phyloP scores from a whole-genome alignment of 2,888 invertebrate genomes.

The Pollenia griseotomentosa region DNA sequence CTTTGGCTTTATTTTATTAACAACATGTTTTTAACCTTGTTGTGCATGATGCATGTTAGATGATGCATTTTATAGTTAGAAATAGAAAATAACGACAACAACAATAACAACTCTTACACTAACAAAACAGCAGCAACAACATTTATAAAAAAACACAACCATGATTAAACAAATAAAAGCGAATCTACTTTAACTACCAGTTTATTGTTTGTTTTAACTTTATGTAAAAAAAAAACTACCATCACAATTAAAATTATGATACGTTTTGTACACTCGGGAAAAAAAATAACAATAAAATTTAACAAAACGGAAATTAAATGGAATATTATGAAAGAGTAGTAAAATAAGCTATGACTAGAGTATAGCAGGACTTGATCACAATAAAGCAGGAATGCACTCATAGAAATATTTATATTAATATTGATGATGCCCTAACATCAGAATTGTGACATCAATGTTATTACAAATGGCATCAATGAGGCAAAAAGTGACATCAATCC shows the following conservation, averaged over 20 bases:
- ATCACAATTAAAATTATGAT: constrained; percentile 55
- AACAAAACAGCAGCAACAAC: constrained; percentile 6
- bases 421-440: too few species aligned
- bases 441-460: too few species aligned
- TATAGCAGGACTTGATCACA: not conserved
- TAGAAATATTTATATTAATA: too few species aligned
- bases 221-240: not conserved
- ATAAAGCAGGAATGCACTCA: not conserved
- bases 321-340: too few species aligned
- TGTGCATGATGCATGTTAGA: constrained; percentile 68
- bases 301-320: not conserved
- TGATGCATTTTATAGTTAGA: constrained; percentile 73
- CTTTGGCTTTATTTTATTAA: constrained; percentile 52
- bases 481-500: too few species aligned
- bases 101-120: not conserved
- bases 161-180: constrained; percentile 73
- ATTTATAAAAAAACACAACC: constrained; percentile 31
- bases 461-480: too few species aligned
- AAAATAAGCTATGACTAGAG: too few species aligned
- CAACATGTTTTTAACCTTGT: constrained; percentile 69
- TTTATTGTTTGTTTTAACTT: constrained; percentile 41
- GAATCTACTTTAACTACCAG: constrained; percentile 64
- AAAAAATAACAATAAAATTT: not conserved
- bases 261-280: constrained; percentile 22
- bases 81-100: constrained; percentile 48